Conservation (phyloP, 35 echinoderm and acorn worm genomes). For the Strongylocentrotus purpuratus region DNA sequence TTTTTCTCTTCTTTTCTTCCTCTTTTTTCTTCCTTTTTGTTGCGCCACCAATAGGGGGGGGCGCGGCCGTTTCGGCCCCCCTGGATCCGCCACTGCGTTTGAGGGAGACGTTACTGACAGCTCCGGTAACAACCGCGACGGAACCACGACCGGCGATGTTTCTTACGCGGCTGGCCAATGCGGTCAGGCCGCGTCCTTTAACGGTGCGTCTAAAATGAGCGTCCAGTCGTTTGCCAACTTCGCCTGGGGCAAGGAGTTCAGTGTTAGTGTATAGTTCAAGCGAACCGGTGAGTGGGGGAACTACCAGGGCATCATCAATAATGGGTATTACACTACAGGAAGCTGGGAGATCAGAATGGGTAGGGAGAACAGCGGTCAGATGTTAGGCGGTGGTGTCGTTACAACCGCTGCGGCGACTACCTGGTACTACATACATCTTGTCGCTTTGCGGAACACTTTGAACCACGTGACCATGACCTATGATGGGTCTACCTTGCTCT, state of each 20-base stretch:
- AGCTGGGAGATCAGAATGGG: constrained; percentile 91
- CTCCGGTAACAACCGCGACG: constrained; percentile 26
- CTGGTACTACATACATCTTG: constrained; percentile 58
- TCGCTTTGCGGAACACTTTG: constrained; percentile 31
- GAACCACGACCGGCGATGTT: neutral
- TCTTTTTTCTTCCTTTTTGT: no score
- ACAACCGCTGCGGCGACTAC: neutral
- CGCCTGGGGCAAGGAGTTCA: constrained; percentile 43
- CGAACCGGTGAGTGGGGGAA: constrained; percentile 41
- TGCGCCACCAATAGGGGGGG: no score
- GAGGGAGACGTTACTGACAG: constrained; percentile 20
- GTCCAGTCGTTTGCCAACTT: constrained; percentile 17
- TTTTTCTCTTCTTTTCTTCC: no score
- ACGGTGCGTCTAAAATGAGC: constrained; percentile 19
- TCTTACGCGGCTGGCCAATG: constrained; percentile 35
- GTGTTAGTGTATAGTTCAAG: constrained; percentile 49
- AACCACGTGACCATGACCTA: constrained; percentile 71
- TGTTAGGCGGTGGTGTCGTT: constrained; percentile 63
- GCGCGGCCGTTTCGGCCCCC: no score
- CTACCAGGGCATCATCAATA: constrained; percentile 56
- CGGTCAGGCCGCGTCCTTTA: constrained; percentile 49
- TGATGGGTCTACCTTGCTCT: constrained; percentile 40
- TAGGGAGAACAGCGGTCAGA: constrained; percentile 37
- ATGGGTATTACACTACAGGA: constrained; percentile 68
- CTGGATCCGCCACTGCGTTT: no score